Evolutionary conservation across 1,140 invertebrate species (phyloP).

Genomic region (Pseudomyrmex cubaensis): DNA sequence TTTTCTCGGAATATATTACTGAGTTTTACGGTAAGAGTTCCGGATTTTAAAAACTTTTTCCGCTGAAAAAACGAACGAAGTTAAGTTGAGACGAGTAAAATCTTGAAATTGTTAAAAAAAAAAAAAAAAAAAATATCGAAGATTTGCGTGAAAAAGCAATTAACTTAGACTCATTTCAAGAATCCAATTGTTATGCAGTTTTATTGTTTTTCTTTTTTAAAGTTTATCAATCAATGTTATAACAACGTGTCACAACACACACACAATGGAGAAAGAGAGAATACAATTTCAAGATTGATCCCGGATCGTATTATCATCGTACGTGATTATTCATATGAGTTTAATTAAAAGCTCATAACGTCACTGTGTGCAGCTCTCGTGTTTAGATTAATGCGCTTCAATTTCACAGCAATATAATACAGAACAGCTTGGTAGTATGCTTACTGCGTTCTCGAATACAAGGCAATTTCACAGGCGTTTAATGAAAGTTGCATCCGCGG

Average conservation of each 20-base stretch:
- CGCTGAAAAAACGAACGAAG: no score
- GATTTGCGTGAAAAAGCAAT: not conserved
- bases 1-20: not conserved
- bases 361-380: not conserved
- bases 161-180: no score
- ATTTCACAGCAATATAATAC: constrained; percentile 9
- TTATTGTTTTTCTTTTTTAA: constrained; percentile 2
- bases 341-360: constrained; percentile 26
- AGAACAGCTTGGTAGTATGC: not conserved
- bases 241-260: no score
- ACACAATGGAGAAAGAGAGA: not conserved
- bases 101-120: not conserved
- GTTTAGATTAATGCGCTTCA: constrained; percentile 25
- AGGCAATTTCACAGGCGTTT: constrained; percentile 45
- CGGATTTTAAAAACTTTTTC: not conserved
- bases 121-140: no score
- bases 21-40: not conserved
- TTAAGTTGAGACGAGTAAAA: not conserved
- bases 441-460: constrained; percentile 12
- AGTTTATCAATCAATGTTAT: no score
- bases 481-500: constrained; percentile 42
- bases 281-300: no score
- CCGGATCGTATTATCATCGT: not conserved
- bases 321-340: not conserved
- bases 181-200: not conserved